Evolutionary conservation across 2,113 vertebrate genomes (phyloP).

Genomic region (Zonotrichia leucophrys): DNA sequence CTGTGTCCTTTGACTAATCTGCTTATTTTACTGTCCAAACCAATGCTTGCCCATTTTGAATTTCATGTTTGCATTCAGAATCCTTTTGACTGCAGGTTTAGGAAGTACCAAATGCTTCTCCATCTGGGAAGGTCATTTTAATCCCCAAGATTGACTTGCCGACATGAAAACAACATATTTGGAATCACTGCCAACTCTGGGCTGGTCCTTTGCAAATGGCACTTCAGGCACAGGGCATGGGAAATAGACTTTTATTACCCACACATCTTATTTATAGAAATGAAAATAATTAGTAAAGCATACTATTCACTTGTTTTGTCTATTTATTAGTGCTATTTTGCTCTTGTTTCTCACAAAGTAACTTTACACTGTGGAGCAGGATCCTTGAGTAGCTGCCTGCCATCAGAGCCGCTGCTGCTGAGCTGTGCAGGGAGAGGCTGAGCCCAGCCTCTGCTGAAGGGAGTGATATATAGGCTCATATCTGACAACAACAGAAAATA

Average conservation of each 20-base stretch:
- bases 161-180: constrained; percentile 48
- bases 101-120: constrained; percentile 57
- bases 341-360: background rate
- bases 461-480: constrained; percentile 58
- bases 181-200: background rate
- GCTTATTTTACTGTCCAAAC: constrained; percentile 33
- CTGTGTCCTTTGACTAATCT: constrained; percentile 42
- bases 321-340: background rate
- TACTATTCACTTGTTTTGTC: background rate
- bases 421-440: background rate
- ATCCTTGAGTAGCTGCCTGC: background rate
- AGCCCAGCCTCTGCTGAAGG: background rate
- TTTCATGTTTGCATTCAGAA: constrained; percentile 45
- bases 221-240: background rate
- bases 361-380: background rate
- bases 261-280: background rate
- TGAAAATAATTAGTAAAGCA: background rate
- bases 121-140: constrained; percentile 61
- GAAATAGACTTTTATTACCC: constrained; percentile 3
- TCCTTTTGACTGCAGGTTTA: constrained; percentile 33
- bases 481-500: constrained; percentile 57
- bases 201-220: background rate
- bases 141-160: constrained; percentile 31
- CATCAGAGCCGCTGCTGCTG: background rate
- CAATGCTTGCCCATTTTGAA: constrained; percentile 6